A percentile compares a stretch with the other conserved stretches of the same genome.
Conservation (phyloP, 2,888 invertebrate genomes). For the Acleris sparsana region DNA sequence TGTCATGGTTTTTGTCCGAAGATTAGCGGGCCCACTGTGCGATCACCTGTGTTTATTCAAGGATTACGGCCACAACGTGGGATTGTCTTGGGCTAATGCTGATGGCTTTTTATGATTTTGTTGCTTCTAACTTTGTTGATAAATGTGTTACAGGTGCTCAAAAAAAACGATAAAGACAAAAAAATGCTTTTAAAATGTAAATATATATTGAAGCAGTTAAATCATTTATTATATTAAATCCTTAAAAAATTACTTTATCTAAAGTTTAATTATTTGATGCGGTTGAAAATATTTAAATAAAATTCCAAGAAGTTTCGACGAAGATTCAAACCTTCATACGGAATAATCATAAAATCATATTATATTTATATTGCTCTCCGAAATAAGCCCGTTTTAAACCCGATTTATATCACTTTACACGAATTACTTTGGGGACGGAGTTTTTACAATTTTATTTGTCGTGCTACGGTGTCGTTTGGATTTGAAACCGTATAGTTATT, state of each 20-base stretch:
- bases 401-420: conserved; percentile 49
- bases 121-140: not conserved
- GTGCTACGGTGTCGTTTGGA: not conserved
- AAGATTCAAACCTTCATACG: too few relatives aligned
- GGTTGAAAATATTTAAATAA: too few relatives aligned
- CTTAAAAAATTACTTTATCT: too few relatives aligned
- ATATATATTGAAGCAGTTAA: too few relatives aligned
- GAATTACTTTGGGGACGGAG: conserved; percentile 47
- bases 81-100: conserved; percentile 26
- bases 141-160: too few relatives aligned
- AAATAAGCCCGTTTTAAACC: conserved; percentile 46
- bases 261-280: too few relatives aligned
- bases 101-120: conserved; percentile 16
- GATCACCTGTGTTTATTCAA: conserved; percentile 33
- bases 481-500: conserved; percentile 3
- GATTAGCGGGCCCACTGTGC: conserved; percentile 37
- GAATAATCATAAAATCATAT: conserved; percentile 20
- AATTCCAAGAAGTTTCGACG: too few relatives aligned
- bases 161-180: too few relatives aligned
- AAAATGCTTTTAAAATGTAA: too few relatives aligned
- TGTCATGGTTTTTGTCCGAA: conserved; percentile 33
- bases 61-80: conserved; percentile 28
- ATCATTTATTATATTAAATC: too few relatives aligned
- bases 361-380: conserved; percentile 7
- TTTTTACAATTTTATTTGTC: conserved; percentile 38